Percentiles rank a stretch among this genome's conserved stretches.
These are phyloP conservation scores for Bombus difficillimus DNA, from an alignment of 1,140 invertebrate species.

Conservation along the genomic window DNA sequence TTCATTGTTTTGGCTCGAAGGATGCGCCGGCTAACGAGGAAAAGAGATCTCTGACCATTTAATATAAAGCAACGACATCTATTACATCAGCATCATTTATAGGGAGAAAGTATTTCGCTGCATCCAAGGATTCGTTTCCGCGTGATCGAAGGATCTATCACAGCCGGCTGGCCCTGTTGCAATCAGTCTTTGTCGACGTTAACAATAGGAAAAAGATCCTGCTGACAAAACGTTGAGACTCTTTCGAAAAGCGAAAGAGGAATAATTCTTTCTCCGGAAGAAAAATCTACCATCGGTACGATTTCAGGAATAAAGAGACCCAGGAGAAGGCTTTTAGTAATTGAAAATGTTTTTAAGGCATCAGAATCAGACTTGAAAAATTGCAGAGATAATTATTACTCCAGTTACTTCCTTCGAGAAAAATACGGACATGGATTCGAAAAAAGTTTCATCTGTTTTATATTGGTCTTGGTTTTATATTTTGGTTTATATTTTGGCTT, in stretches of 20 bases:
- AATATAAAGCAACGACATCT: constrained; percentile 38
- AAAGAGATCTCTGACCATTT: constrained; percentile 45
- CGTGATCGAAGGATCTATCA: constrained; percentile 41
- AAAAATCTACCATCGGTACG: neutral
- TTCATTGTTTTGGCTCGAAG: constrained; percentile 42
- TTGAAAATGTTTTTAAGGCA: neutral
- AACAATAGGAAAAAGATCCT: constrained; percentile 34
- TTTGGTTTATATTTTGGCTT: too few relatives aligned
- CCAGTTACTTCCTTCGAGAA: neutral
- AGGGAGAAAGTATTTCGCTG: constrained; percentile 24
- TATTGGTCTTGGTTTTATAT: too few relatives aligned
- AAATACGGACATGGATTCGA: neutral
- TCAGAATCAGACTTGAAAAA: neutral
- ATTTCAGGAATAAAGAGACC: constrained; percentile 4
- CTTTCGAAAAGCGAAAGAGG: constrained; percentile 25
- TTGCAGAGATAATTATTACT: neutral
- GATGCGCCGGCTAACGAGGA: constrained; percentile 34
- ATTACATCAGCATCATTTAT: constrained; percentile 30
- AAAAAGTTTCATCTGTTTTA: neutral
- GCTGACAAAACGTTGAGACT: constrained; percentile 39
- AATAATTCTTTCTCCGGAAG: constrained; percentile 3
- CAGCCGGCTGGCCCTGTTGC: constrained; percentile 19
- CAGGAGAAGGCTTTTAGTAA: neutral
- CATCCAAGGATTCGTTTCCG: constrained; percentile 26
- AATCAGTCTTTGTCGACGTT: constrained; percentile 51